Percentiles rank a stretch among this genome's conserved stretches.
Evolutionary conservation across 2,888 invertebrate species (phyloP).

Genomic region (Agonopterix arenella): DNA sequence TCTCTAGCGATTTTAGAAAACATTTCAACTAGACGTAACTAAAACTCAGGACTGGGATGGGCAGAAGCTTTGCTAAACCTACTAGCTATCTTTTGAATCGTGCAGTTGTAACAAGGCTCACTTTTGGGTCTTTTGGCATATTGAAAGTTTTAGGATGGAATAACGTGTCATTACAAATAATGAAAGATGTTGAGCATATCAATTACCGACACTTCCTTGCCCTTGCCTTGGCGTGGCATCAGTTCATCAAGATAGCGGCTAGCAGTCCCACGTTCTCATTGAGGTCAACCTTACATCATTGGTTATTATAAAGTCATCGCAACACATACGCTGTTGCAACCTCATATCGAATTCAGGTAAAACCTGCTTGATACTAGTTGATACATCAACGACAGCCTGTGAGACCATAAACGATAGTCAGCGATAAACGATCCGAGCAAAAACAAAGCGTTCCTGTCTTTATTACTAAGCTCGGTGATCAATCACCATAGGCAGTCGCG

Average conservation of each 20-base stretch:
- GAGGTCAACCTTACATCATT: slow-evolving; percentile 39
- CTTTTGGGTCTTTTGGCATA: too few species aligned
- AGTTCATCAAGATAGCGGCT: slow-evolving; percentile 29
- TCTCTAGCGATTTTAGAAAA: too few species aligned
- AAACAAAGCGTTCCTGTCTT: slow-evolving; percentile 13
- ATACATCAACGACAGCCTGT: slow-evolving; percentile 3
- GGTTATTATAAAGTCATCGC: slow-evolving; percentile 27
- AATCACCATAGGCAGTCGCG: slow-evolving; percentile 26
- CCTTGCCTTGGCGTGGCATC: slow-evolving; percentile 28
- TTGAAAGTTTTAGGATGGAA: too few species aligned
- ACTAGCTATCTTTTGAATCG: too few species aligned
- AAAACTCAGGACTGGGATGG: too few species aligned
- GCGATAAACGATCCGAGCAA: slow-evolving; percentile 3
- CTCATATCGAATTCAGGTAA: slow-evolving; percentile 7
- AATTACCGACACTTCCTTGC: slow-evolving; percentile 17
- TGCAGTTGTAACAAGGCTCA: too few species aligned
- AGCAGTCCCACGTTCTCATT: slow-evolving; percentile 23
- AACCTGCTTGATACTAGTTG: slow-evolving; percentile 1
- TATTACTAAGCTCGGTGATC: slow-evolving; percentile 19
- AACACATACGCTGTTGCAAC: slow-evolving; percentile 11
- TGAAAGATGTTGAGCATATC: too few species aligned
- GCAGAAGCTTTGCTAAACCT: too few species aligned
- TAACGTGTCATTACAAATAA: too few species aligned
- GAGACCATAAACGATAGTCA: slow-evolving; percentile 1
- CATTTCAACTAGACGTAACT: too few species aligned